These are phyloP conservation scores for Tragelaphus buxtoni DNA, from an alignment of 2,113 vertebrate genomes.

Conservation along the genomic window DNA sequence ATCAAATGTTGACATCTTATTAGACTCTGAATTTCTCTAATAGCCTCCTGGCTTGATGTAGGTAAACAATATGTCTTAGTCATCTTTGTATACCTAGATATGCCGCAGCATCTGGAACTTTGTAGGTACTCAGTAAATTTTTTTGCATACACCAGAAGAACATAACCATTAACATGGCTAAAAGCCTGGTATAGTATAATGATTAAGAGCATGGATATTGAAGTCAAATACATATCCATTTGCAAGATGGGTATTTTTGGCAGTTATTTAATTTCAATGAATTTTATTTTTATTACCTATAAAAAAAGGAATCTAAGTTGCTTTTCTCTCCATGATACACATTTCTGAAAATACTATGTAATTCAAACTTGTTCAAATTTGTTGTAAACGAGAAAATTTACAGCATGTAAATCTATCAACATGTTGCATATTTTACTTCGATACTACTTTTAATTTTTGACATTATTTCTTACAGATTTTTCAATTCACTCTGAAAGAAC, in stretches of 20 bases:
- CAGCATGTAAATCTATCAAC: not conserved
- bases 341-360: not conserved
- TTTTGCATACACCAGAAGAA: not conserved
- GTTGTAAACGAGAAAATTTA: not conserved
- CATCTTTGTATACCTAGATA: too few species aligned
- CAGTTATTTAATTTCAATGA: not conserved
- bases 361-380: not conserved
- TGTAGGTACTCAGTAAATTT: not conserved
- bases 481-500: not conserved
- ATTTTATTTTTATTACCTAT: not conserved
- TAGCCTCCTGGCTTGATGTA: not conserved
- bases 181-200: not conserved
- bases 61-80: not conserved
- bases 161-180: not conserved
- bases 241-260: not conserved
- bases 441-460: not conserved
- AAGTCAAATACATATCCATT: not conserved
- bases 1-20: not conserved
- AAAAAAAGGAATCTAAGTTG: not conserved
- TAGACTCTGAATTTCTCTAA: not conserved
- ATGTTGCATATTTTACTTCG: not conserved
- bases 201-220: not conserved
- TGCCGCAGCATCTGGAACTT: not conserved
- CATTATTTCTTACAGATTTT: not conserved
- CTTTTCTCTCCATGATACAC: not conserved